Evolutionary conservation across 2,888 invertebrate species (phyloP), one percentile per base, ranked within the genome.

Genomic region (Onchidella celtica): DNA sequence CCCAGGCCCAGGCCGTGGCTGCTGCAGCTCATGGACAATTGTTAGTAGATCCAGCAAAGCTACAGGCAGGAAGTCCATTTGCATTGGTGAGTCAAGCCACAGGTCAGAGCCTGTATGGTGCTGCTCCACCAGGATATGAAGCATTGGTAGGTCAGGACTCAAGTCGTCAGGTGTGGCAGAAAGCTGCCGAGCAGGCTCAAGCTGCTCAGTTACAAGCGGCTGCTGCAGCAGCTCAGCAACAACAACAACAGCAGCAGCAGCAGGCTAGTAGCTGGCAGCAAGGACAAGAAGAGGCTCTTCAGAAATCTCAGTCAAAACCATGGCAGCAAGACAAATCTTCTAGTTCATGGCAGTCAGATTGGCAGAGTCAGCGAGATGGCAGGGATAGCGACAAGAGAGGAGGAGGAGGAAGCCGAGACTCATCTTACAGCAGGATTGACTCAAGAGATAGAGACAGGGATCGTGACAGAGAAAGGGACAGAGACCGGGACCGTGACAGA

Each of bases 401-500:
- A 78, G 57, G 40, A 24, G 34, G 2, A n/a, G 61, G 47, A 21
- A 65, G 34, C 57, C 40, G 79, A 57, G 76, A 75, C 73, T 79
- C 79, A 4, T 83, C 79, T 9, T 73, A 38, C 63, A 32, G 69
- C 21, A 65, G 61, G 36, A 34, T 61, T 34, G 76, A 77, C 27
- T 75, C 72, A 1, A 79, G 74, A 61, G 79, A 77, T n/a, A 66
- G 80, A 40, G 80, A 80, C 47, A 73, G 70, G 9, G 84, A 74
- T 32, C 69, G 82, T 57, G 63, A 72, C 17, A 84, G 88, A 66
- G 83, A 87, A 36, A 83, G 88, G 40, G 88, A 88, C 24, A 88
- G 87, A 72, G 89, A 89, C 73, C 88, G 88, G 86, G 88, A 88
- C 57, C 88, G 80, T 29, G 59, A 81, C 17, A 63, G 73, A 36